Evolutionary conservation across 2,888 invertebrate species (phyloP).

Genomic region (Diarsia brunnea): DNA sequence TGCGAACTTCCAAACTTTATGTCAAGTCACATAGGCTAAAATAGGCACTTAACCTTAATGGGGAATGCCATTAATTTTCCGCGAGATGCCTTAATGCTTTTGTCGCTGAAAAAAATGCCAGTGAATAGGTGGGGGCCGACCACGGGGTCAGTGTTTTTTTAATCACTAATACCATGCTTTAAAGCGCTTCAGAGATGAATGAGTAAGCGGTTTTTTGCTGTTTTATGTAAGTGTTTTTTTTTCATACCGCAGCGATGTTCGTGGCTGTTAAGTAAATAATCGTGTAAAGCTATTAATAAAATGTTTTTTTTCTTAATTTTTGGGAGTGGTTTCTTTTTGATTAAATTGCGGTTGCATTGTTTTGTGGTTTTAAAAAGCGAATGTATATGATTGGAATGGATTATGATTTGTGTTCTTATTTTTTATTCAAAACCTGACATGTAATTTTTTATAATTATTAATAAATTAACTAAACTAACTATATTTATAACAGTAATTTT

Average conservation of each 20-base stretch:
- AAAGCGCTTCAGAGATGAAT: conserved; percentile 64
- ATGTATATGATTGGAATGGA: too few species aligned
- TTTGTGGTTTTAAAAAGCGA: background rate
- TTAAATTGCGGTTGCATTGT: conserved; percentile 15
- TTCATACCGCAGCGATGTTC: conserved; percentile 49
- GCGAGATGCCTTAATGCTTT: conserved; percentile 83
- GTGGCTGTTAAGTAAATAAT: conserved; percentile 66
- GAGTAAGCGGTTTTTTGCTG: conserved; percentile 64
- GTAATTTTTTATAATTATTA: too few species aligned
- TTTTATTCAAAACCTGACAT: too few species aligned
- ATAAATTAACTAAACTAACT: too few species aligned
- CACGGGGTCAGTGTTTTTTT: conserved; percentile 71
- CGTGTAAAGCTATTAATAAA: conserved; percentile 15
- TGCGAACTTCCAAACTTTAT: conserved; percentile 79
- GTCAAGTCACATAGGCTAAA: conserved; percentile 85
- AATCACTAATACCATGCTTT: conserved; percentile 68
- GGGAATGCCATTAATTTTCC: conserved; percentile 83
- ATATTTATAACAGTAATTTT: background rate
- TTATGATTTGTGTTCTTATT: too few species aligned
- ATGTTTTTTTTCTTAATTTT: conserved; percentile 3
- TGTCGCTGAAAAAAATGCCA: conserved; percentile 81
- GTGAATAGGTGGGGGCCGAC: conserved; percentile 76
- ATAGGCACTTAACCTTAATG: conserved; percentile 87
- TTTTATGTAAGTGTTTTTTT: conserved; percentile 65
- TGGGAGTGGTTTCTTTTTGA: conserved; percentile 1